Base-by-base conservation (phyloP, 30 jellyfish, hydroid and myxozoan genomes). In the Pelagia noctiluca region DNA sequence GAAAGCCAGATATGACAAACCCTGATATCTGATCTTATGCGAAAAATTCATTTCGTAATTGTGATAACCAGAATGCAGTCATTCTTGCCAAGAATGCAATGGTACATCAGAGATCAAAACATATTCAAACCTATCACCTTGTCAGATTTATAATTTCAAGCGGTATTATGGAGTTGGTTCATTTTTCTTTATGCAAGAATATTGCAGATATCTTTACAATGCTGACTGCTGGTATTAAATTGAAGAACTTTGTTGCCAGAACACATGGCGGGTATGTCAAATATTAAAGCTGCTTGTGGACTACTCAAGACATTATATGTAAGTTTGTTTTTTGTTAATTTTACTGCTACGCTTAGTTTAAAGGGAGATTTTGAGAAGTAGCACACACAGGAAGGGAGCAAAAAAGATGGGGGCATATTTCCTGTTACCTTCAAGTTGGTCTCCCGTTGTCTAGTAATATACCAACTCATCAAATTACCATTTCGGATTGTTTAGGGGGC, bases 131-230 rank as follows among this genome's bases (percentile, higher is more conserved):
- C 57, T 42, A 42, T 42, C 57, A 42, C n/a, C n/a, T 66, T 66
- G 54, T 66, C 47, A 66, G 80, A 66, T 66, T 61, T 31, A 49
- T 16, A 71, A 47, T 71, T 71, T 28, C 62, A 71, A 47, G 35
- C 26, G 85, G 89, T 10, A 75, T n/a, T 36, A 53, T 84, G 69
- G 78, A 33, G 31, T 71, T 82, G 32, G 61, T 34, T 22, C 69
- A 82, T 54, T 78, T 82, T 28, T 76, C 92, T 10, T 64, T 79
- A 25, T 66, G 28, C 37, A 50, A 71, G 32, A 67, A 82, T 79
- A 48, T 82, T 18, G 95, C 95, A 71, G 95, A 84, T 49, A 60
- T 84, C 71, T 84, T 84, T 71, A 84, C 85, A 42, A 84, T 71
- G 83, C 90, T 75, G 61, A 49, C 42, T 33, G 63, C 83, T 28